Base-by-base conservation (phyloP, 2,113 vertebrate genomes). In the Motacilla tschutschensis region DNA sequence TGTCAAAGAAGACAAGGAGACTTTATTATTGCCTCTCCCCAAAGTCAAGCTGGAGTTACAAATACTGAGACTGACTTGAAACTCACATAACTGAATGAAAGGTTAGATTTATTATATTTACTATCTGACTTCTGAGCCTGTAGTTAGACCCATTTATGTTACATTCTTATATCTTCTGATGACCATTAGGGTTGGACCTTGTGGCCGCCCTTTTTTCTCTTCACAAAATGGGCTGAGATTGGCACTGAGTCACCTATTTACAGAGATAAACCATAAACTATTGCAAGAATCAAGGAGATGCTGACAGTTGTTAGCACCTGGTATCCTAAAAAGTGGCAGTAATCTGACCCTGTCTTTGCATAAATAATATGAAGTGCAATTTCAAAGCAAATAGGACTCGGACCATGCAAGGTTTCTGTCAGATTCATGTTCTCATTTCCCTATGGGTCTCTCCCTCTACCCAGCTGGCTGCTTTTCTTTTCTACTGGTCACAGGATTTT, bases 21-120 rank as follows among this genome's bases (percentile, higher is more conserved):
- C 10, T 84, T 58, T 41, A 51, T 74, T 79, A 71, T 25, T 80
- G 35, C 29, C 26, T 14, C 31, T 72, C 13, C 24, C 24, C 17
- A 54, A 64, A 25, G 58, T 54, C 6, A 3, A 29, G 53, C 26
- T 71, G 12, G 54, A 74, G 11, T 31, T 48, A 40, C 25, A 64
- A 38, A 75, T 64, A 71, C 5, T 33, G 17, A 83, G 29, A 60
- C 31, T 53, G 40, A 11, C 44, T 62, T 79, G 57, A 87, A 85
- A 73, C 18, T 78, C 59, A 40, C 51, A 33, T 43, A 58, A 44
- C 29, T 71, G 73, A 87, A 60, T n/a, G 10, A 82, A 74, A 70
- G 29, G 10, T 71, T 78, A 59, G n/a, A 71, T 92, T 92, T 87
- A 67, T 83, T 77, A 13, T 74, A 38, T 87, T 84, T 91, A 25